Conservation (phyloP, 1,140 invertebrate species). For the Marisa cornuarietis region DNA sequence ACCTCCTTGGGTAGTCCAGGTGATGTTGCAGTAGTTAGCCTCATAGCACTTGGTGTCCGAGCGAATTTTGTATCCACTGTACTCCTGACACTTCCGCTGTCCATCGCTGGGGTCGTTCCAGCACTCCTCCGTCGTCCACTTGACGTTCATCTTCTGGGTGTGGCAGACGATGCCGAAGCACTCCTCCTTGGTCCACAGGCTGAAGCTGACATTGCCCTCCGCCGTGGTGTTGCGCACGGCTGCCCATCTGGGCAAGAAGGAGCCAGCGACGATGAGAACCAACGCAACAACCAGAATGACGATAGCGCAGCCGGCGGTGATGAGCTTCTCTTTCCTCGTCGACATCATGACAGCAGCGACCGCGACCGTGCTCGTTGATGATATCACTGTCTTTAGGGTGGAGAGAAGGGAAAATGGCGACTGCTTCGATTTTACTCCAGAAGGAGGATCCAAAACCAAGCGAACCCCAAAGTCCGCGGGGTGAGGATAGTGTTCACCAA, state of each 20-base stretch:
- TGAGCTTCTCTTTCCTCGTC: constrained; percentile 15
- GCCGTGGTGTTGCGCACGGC: constrained; percentile 17
- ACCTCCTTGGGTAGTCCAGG: constrained; percentile 26
- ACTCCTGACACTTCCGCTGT: constrained; percentile 8
- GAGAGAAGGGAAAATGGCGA: no score
- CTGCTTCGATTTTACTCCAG: no score
- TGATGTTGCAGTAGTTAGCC: constrained; percentile 30
- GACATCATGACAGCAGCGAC: constrained; percentile 18
- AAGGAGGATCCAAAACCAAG: no score
- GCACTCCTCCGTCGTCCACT: constrained; percentile 26
- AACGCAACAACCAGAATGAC: constrained; percentile 11
- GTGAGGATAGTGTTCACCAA: no score
- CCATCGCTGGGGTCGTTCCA: constrained; percentile 5
- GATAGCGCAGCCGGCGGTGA: neutral
- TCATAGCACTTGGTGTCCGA: constrained; percentile 22
- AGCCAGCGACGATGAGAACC: constrained; percentile 14
- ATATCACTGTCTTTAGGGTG: no score
- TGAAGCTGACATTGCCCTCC: constrained; percentile 24
- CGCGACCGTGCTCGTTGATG: no score
- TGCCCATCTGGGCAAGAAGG: constrained; percentile 23
- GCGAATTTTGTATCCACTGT: constrained; percentile 22
- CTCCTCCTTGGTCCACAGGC: constrained; percentile 28
- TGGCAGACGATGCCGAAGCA: constrained; percentile 27
- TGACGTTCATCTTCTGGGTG: constrained; percentile 24
- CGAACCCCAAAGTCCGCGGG: no score